phyloP scores from a whole-genome alignment of 2,888 invertebrate genomes.

The Glaucopsyche alexis region DNA sequence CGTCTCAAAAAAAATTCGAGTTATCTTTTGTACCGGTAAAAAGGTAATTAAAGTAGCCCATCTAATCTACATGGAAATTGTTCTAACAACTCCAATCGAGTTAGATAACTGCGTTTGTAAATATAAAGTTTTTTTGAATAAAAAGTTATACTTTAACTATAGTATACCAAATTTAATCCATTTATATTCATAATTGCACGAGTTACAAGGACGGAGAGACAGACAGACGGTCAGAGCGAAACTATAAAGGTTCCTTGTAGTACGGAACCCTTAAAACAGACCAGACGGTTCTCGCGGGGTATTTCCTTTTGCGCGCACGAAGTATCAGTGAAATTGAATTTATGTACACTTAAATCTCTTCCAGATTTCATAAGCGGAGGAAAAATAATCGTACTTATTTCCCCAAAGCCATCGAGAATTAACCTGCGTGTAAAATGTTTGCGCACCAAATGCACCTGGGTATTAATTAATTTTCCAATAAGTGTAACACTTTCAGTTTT shows the following conservation, averaged over 20 bases:
- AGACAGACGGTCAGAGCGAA: no score
- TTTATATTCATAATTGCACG: neutral
- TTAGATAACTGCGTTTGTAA: neutral
- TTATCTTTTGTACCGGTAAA: neutral
- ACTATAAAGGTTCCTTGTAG: no score
- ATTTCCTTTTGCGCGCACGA: no score
- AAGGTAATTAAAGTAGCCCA: constrained; percentile 1
- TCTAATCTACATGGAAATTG: neutral
- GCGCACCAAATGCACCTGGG: neutral
- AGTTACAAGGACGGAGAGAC: no score
- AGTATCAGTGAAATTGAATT: neutral
- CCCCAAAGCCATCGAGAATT: neutral
- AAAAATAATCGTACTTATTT: neutral
- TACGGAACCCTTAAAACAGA: no score
- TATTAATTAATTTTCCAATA: constrained; percentile 8
- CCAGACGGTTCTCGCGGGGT: no score
- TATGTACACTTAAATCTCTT: no score
- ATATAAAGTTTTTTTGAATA: neutral
- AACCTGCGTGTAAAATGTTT: neutral
- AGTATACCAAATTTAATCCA: no score
- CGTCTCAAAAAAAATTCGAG: neutral
- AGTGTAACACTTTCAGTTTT: constrained; percentile 6
- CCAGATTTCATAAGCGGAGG: neutral
- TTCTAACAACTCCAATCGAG: neutral
- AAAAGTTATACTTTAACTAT: no score